These are phyloP conservation scores for Channa maculata DNA, from an alignment of 2,113 vertebrate species.

Conservation along the genomic window DNA sequence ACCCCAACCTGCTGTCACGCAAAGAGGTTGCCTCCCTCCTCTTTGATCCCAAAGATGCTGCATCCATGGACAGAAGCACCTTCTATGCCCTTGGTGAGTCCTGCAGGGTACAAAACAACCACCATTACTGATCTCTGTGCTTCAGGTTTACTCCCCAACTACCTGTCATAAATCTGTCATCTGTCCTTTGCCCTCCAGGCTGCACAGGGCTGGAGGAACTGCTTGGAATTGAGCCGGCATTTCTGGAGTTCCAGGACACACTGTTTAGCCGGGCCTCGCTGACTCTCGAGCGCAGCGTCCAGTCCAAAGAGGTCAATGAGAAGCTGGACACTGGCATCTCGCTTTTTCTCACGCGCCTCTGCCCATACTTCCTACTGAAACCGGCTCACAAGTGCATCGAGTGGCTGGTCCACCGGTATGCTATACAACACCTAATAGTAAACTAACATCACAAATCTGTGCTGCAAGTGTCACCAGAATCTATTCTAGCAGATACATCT, in stretches of 20 bases:
- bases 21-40: conserved; percentile 88
- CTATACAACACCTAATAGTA: not conserved
- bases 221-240: conserved; percentile 90
- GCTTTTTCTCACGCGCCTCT: conserved; percentile 90
- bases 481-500: no score
- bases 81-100: conserved; percentile 93
- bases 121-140: not conserved
- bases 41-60: conserved; percentile 91
- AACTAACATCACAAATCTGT: not conserved
- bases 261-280: conserved; percentile 90
- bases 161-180: no score
- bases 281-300: conserved; percentile 92
- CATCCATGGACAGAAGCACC: conserved; percentile 88
- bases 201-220: conserved; percentile 96
- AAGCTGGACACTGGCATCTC: conserved; percentile 89
- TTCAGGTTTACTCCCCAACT: no score
- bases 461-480: not conserved
- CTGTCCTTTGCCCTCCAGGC: conserved; percentile 77
- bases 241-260: conserved; percentile 89
- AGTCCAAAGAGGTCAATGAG: conserved; percentile 90
- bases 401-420: conserved; percentile 96
- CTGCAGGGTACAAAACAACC: no score
- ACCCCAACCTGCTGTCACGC: conserved; percentile 85
- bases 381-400: conserved; percentile 98
- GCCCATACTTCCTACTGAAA: conserved; percentile 95